These are phyloP conservation scores for Amia ocellicauda DNA, from an alignment of 2,113 vertebrate genomes.

Conservation along the genomic window DNA sequence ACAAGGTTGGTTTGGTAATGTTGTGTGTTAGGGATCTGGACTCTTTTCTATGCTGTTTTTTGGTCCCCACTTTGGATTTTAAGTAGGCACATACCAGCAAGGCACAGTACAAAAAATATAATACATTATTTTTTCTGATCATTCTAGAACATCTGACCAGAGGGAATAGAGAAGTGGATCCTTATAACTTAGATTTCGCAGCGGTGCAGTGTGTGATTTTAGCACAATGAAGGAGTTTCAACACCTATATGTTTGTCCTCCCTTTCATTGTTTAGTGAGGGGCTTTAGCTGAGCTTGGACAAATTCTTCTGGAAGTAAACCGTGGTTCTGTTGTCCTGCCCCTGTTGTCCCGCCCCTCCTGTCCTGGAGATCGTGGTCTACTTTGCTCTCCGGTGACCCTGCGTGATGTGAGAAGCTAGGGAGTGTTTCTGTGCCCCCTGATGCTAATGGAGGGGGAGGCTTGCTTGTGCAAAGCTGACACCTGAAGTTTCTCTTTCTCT, in stretches of 20 bases:
- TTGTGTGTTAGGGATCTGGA: too few species aligned
- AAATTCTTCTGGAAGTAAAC: background rate
- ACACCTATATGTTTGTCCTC: constrained; percentile 2
- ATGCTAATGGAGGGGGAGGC: too few species aligned
- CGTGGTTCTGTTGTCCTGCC: background rate
- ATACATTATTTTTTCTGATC: too few species aligned
- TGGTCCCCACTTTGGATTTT: too few species aligned
- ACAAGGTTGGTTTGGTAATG: too few species aligned
- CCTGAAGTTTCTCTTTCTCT: too few species aligned
- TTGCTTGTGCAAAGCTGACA: too few species aligned
- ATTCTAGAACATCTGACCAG: too few species aligned
- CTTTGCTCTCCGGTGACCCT: background rate
- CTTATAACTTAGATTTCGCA: constrained; percentile 9
- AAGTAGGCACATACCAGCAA: too few species aligned
- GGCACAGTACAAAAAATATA: too few species aligned
- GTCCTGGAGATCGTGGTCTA: background rate
- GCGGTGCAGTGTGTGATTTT: background rate
- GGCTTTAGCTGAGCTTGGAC: background rate
- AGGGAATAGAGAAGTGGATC: constrained; percentile 8
- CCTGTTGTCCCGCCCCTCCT: background rate
- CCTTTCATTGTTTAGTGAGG: background rate
- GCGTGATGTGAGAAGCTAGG: background rate
- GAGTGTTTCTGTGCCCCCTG: too few species aligned
- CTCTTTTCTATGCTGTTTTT: too few species aligned
- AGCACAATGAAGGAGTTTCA: background rate